Conservation (phyloP, 2,797 vertebrate species). For the Heterohyrax brucei region DNA sequence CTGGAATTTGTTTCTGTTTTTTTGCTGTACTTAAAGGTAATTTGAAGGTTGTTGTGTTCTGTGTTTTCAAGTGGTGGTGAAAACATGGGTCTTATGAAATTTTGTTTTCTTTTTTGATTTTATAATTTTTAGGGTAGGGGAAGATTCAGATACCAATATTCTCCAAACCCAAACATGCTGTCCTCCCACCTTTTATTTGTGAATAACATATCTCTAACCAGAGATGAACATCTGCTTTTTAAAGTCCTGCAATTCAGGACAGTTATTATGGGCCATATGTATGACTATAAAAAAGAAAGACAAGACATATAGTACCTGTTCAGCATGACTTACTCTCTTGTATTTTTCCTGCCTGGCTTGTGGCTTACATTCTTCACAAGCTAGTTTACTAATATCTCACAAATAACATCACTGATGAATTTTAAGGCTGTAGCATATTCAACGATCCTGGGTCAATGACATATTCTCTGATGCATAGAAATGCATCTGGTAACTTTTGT, state of each 20-base stretch:
- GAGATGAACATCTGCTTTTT: neutral
- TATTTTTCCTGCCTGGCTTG: slow-evolving; percentile 3
- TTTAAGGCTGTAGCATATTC: neutral
- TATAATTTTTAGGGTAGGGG: neutral
- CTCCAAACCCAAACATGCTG: slow-evolving; percentile 1
- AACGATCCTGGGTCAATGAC: neutral
- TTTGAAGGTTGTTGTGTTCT: neutral
- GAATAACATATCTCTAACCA: neutral
- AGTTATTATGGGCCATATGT: neutral
- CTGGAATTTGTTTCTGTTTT: slow-evolving; percentile 27
- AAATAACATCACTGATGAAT: neutral
- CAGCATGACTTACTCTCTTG: neutral
- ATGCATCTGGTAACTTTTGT: slow-evolving; percentile 1
- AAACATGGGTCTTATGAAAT: neutral
- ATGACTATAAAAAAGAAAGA: neutral
- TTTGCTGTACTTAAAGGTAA: neutral
- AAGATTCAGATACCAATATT: slow-evolving; percentile 30
- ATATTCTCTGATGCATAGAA: neutral
- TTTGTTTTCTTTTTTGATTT: slow-evolving; percentile 45
- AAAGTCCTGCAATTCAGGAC: slow-evolving; percentile 4
- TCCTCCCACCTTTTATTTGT: slow-evolving; percentile 9
- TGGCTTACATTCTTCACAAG: neutral
- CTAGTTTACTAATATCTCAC: neutral
- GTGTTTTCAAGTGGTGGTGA: neutral
- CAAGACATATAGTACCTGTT: neutral